Evolutionary conservation across 2,113 vertebrate species (phyloP).

Genomic region (Girardinichthys multiradiatus): DNA sequence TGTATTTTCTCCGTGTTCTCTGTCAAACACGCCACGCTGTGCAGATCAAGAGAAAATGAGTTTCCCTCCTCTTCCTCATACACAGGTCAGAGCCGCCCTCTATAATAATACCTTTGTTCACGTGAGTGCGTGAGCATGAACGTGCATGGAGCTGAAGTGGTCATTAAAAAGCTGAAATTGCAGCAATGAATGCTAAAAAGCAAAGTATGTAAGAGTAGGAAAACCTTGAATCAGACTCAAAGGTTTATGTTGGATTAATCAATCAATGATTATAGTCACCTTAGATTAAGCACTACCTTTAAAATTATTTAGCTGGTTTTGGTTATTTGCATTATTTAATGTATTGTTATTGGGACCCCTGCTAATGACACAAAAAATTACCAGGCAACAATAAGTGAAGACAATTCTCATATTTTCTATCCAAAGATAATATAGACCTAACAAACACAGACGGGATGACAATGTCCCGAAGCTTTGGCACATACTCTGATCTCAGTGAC

Average conservation of each 20-base stretch:
- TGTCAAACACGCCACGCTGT: conserved; percentile 65
- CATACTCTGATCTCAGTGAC: neutral
- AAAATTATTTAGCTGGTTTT: neutral
- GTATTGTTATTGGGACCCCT: neutral
- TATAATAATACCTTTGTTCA: conserved; percentile 60
- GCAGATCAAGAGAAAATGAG: conserved; percentile 65
- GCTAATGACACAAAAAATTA: neutral
- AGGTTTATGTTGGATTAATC: neutral
- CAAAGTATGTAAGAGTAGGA: conserved; percentile 18
- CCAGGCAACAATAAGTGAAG: neutral
- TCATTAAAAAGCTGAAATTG: conserved; percentile 47
- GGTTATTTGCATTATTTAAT: neutral
- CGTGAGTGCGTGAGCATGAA: conserved; percentile 7
- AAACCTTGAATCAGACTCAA: conserved; percentile 13
- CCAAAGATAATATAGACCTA: neutral
- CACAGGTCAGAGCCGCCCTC: conserved; percentile 75
- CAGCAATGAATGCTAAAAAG: conserved; percentile 32
- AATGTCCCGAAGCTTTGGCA: neutral
- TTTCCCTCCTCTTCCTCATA: conserved; percentile 56
- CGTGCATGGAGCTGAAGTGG: conserved; percentile 27
- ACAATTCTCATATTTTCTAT: neutral
- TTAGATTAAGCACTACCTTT: no score
- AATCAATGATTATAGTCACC: neutral
- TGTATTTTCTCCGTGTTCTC: conserved; percentile 35
- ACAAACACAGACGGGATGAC: neutral